Evolutionary conservation across 2,113 vertebrate genomes (phyloP), one percentile per base, ranked within the genome.

Genomic region (Pipa parva): DNA sequence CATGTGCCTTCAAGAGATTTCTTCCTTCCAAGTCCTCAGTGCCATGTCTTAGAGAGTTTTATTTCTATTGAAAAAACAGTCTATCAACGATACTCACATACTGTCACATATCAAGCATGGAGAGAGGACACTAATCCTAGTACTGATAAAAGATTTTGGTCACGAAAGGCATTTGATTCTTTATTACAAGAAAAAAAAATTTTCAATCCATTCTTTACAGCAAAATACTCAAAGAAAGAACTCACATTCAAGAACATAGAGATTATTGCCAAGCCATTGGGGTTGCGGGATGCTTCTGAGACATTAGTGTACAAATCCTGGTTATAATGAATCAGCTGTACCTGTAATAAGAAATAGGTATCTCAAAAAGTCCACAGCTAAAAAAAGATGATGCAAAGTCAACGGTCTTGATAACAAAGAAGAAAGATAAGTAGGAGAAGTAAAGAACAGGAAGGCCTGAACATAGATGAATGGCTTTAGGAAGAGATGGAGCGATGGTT

Each of bases 301-400:
- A 86, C 73, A 22, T 86, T 86, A 55, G 75, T 79, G 0, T 85
- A 85, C 51, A 86, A 79, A 56, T 86, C 83, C 56, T 84, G 80
- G 67, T 86, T 86, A 76, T 84, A 86, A 71, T 86, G 84, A 26
- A 86, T 86, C 46, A 86, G 77, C 55, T 86, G 84, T 26, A 86
- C 81, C 84, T 86, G 63, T 18, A 50, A 54, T 50, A 37, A 68
- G 28, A 48, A 26, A 57, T 39, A 1, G 28, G 24, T 24, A 60
- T 55, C 36, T 52, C 21, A 64, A 21, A 68, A 68, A 45, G 65
- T 59, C 65, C 50, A 46, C 27, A 46, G 27, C 55, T 46, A 51
- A 63, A 46, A n/a, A 58, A 15, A 50, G 56, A 52, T 59, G 54
- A 59, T 21, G 50, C 49, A 72, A 28, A 60, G 42, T 54, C 61